A percentile compares a stretch with the other conserved stretches of the same genome.
Conservation (phyloP, 2,113 vertebrate genomes). For the Melanotaenia duboulayi region DNA sequence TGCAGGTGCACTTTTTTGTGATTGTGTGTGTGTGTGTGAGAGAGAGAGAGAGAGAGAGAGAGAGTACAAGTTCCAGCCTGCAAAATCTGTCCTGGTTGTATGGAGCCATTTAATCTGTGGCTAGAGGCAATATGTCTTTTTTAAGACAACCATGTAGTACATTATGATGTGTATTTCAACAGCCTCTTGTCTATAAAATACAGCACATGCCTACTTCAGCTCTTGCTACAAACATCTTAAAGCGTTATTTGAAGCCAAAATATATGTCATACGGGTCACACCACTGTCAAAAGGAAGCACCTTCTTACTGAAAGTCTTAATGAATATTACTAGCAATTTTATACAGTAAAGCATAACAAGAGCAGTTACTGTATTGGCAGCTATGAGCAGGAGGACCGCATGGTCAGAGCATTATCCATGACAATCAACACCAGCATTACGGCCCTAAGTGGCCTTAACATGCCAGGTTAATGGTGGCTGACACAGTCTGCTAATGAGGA, state of each 20-base stretch:
- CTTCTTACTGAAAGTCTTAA: not conserved
- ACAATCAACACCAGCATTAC: constrained; percentile 29
- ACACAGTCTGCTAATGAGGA: constrained; percentile 40
- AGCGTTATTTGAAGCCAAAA: not conserved
- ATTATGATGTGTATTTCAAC: not conserved
- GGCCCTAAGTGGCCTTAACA: constrained; percentile 50
- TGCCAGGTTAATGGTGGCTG: constrained; percentile 49
- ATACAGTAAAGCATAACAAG: not conserved
- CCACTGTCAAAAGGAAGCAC: no score
- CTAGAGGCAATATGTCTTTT: constrained; percentile 43
- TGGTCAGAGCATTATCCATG: constrained; percentile 24
- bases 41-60: no score
- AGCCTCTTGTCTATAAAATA: constrained; percentile 1
- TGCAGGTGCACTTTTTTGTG: constrained; percentile 1
- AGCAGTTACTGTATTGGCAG: not conserved
- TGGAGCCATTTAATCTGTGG: constrained; percentile 44
- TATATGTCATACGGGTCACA: no score
- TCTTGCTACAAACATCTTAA: not conserved
- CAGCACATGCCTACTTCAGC: not conserved
- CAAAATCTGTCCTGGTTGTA: constrained; percentile 37
- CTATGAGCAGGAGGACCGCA: constrained; percentile 12
- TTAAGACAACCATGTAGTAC: constrained; percentile 5
- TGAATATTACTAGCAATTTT: not conserved
- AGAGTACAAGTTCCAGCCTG: constrained; percentile 37
- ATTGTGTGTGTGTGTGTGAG: no score